Evolutionary conservation across 2,888 invertebrate genomes (phyloP), one percentile per base, ranked within the genome.

Genomic region (Agrochola lota): DNA sequence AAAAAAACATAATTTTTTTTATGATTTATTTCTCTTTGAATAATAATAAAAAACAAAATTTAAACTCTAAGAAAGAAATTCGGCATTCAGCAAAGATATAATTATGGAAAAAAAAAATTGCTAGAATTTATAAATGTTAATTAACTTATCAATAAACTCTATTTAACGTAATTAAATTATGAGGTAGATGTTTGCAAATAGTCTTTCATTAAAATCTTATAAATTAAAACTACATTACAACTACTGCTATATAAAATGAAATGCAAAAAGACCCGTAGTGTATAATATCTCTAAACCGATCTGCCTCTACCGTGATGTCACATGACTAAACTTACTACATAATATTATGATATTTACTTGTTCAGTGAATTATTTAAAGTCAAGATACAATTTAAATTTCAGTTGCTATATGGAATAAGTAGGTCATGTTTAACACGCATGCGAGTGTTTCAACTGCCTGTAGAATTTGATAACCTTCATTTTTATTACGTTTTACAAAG

Each of bases 131-230:
- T 94, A 95, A 94, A 94, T 93, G 94, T 94, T 94, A 94, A 94
- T 94, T 94, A 95, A 95, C 94, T 95, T 96, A 95, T 89, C 82
- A 91, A 95, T 96, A 95, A 93, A 96, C 93, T 95, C 92, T 94
- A 94, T 94, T 93, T 91, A 94, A 95, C 93, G 94, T 94, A 92
- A 93, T 95, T 95, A 96, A 95, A 94, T 94, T 95, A 96, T 96
- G 96, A 96, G 96, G 96, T 96, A 96, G 96, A 95, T 95, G 96
- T 94, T 96, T 96, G 91, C 95, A 94, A 94, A 94, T 94, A 96
- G 96, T 96, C 96, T 95, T 95, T 94, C 92, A 88, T 94, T 94
- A 92, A 91, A 94, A 92, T 90, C 94, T 94, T 95, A 95, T 90
- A 92, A 92, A 91, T 93, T 83, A 81, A 78, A 94, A 92, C 88